Conservation (phyloP, 2,113 vertebrate species). For the Hippoglossus stenolepis region DNA sequence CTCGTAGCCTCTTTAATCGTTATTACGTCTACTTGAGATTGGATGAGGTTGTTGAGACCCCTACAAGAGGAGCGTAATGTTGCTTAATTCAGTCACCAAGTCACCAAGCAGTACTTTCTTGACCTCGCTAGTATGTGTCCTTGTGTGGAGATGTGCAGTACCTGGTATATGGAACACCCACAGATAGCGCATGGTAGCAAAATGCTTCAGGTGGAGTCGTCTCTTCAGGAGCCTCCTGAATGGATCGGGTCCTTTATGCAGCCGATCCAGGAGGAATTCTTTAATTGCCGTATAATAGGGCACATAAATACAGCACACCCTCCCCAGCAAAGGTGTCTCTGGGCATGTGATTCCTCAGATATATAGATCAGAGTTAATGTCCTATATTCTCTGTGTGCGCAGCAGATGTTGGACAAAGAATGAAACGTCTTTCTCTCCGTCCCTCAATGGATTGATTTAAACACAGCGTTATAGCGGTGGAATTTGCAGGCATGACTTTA, state of each 20-base stretch:
- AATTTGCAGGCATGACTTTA: slow-evolving; percentile 32
- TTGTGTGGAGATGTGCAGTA: slow-evolving; percentile 12
- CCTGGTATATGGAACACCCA: not conserved
- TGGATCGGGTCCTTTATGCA: not conserved
- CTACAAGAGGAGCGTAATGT: slow-evolving; percentile 1
- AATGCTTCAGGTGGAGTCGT: not conserved
- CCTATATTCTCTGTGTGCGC: slow-evolving; percentile 1
- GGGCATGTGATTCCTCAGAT: slow-evolving; percentile 16
- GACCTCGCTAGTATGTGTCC: not conserved
- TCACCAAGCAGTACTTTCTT: not conserved
- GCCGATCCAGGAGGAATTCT: slow-evolving; percentile 23
- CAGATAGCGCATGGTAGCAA: not conserved
- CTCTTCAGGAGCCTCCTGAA: not conserved
- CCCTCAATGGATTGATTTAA: not conserved
- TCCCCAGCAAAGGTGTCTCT: slow-evolving; percentile 16
- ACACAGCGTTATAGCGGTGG: slow-evolving; percentile 3
- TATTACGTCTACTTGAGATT: slow-evolving; percentile 5
- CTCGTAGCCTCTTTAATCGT: slow-evolving; percentile 11
- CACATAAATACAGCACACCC: not conserved
- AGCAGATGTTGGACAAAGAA: not conserved
- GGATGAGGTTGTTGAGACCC: not conserved
- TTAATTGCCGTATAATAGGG: slow-evolving; percentile 38
- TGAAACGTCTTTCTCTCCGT: not conserved
- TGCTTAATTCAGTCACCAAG: not conserved
- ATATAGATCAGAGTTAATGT: slow-evolving; percentile 13